A percentile compares a stretch with the other conserved stretches of the same genome.
Conservation (phyloP, 2,113 vertebrate species). For the Anthoscopus minutus region DNA sequence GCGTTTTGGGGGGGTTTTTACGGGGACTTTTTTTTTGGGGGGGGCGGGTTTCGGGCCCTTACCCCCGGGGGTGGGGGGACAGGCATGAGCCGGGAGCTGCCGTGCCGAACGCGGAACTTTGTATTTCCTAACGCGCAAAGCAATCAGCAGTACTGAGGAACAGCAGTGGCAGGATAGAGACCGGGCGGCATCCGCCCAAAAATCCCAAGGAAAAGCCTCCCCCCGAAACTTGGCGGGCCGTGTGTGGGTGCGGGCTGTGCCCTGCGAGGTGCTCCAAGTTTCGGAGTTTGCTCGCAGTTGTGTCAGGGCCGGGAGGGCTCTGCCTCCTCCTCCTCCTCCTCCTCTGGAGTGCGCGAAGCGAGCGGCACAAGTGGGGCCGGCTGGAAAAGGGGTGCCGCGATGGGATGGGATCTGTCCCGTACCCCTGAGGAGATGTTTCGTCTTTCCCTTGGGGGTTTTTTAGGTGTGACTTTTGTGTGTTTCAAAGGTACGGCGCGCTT, state of each 20-base stretch:
- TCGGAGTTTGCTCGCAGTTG: not conserved
- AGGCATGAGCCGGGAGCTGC: not conserved
- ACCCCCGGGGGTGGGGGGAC: not conserved
- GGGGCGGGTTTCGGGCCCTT: no score
- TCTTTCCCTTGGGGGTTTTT: not conserved
- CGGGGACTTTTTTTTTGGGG: not conserved
- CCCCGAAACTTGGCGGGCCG: accelerated
- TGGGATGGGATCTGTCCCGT: no score
- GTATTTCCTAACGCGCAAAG: not conserved
- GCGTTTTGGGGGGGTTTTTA: accelerated
- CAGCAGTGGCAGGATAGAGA: accelerated
- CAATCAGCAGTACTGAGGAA: accelerated
- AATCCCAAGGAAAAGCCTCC: accelerated
- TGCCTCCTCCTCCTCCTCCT: accelerated
- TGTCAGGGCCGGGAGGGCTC: not conserved
- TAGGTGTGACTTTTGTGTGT: no score
- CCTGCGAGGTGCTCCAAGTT: not conserved
- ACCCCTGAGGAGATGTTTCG: not conserved
- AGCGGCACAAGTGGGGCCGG: no score
- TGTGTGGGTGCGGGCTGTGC: not conserved
- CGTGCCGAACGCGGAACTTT: not conserved
- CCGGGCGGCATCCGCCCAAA: accelerated
- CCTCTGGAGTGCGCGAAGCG: no score
- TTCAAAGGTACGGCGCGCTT: not conserved
- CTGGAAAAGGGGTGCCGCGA: no score